phyloP scores from a whole-genome alignment of 1,140 invertebrate genomes.

The Drosophila saltans region DNA sequence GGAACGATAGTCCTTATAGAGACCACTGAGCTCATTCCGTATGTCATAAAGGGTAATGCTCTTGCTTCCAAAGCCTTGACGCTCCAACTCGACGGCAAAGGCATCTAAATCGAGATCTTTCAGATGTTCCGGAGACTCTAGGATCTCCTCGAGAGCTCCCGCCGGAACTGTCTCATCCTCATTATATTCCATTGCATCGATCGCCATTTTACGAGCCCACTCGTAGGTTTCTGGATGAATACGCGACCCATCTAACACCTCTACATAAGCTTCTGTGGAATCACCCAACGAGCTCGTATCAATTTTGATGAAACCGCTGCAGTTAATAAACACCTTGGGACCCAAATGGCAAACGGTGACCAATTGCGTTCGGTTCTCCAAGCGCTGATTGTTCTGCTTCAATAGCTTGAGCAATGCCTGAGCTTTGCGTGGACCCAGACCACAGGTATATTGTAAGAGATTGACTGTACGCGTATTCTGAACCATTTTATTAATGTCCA shows the following conservation, averaged over 20 bases:
- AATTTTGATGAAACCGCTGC: constrained; percentile 99
- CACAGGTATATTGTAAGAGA: constrained; percentile 98
- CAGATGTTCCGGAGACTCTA: constrained; percentile 96
- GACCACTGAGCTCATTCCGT: constrained; percentile 95
- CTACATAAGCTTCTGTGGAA: constrained; percentile 96
- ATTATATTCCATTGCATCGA: constrained; percentile 99
- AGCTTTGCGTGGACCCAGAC: constrained; percentile 97
- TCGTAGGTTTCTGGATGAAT: constrained; percentile 99
- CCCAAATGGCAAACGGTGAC: constrained; percentile 98
- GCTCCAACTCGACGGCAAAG: constrained; percentile 98
- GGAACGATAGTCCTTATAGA: constrained; percentile 96
- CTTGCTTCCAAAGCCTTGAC: constrained; percentile 98
- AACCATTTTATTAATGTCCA: constrained; percentile 97
- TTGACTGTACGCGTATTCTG: constrained; percentile 93
- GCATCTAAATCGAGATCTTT: constrained; percentile 99
- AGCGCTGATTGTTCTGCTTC: constrained; percentile 95
- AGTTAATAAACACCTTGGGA: constrained; percentile 99
- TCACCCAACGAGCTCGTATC: constrained; percentile 97
- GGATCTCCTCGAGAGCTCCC: constrained; percentile 97
- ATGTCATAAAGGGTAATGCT: constrained; percentile 99
- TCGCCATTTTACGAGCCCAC: constrained; percentile 99
- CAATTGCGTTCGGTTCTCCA: constrained; percentile 97
- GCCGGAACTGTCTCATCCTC: constrained; percentile 98
- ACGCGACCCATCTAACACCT: constrained; percentile 98
- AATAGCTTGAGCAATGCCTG: constrained; percentile 94